Conservation (phyloP, 2,888 invertebrate species). For the Agrilus cyanescens region DNA sequence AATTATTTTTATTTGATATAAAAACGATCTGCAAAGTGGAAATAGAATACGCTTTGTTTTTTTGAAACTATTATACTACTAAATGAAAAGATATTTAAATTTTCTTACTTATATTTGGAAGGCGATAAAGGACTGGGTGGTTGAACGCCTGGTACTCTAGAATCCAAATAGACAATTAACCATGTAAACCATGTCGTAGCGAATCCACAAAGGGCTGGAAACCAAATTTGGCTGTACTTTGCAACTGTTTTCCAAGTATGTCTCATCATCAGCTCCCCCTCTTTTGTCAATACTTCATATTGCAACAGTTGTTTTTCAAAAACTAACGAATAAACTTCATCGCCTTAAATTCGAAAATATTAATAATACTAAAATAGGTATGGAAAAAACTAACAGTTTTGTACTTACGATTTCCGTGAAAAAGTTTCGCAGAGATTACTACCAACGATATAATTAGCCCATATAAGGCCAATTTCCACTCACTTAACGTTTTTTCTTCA, state of each 20-base stretch:
- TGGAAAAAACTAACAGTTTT: background rate
- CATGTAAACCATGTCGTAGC: conserved; percentile 43
- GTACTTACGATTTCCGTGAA: conserved; percentile 28
- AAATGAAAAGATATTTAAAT: background rate
- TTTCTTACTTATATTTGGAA: conserved; percentile 36
- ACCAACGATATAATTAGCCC: conserved; percentile 26
- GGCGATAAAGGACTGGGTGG: conserved; percentile 48
- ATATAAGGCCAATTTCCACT: conserved; percentile 25
- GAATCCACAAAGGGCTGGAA: conserved; percentile 37
- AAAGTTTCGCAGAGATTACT: conserved; percentile 25
- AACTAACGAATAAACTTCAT: conserved; percentile 19
- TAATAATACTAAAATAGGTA: background rate
- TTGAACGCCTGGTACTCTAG: conserved; percentile 44
- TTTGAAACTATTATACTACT: no score
- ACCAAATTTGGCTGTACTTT: conserved; percentile 28
- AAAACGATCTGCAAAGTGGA: no score
- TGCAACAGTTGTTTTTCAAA: conserved; percentile 26
- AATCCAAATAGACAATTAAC: conserved; percentile 49
- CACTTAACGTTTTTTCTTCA: conserved; percentile 20
- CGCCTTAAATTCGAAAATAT: conserved; percentile 17
- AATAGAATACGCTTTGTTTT: no score
- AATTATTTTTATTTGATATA: no score
- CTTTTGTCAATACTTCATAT: conserved; percentile 25
- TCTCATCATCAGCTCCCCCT: conserved; percentile 29
- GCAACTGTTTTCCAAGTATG: conserved; percentile 28